phyloP scores from a whole-genome alignment of 2,797 vertebrate genomes.

The Alauda arvensis region DNA sequence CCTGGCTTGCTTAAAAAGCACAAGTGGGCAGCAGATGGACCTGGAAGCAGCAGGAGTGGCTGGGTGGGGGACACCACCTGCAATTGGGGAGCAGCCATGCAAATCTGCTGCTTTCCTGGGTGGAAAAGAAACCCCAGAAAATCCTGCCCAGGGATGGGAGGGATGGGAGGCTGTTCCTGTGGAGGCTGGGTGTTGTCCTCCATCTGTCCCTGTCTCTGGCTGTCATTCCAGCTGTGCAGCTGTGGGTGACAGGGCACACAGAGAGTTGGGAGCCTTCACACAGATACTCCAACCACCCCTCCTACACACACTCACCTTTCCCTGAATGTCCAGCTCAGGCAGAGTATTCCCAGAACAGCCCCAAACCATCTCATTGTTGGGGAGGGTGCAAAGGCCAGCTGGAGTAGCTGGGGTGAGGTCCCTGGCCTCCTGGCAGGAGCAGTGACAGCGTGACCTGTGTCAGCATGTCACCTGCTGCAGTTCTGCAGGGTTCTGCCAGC shows the following conservation, averaged over 20 bases:
- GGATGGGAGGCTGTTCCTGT: neutral
- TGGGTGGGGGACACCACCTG: neutral
- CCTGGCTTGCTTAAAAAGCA: neutral
- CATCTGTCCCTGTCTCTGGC: neutral
- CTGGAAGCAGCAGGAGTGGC: neutral
- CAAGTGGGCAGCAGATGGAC: neutral
- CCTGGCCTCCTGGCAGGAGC: neutral
- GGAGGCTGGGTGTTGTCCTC: neutral
- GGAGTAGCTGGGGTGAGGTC: neutral
- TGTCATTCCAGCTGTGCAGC: neutral
- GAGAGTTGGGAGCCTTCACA: neutral
- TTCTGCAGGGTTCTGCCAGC: neutral
- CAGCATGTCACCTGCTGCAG: fast-evolving
- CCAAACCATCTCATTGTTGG: neutral
- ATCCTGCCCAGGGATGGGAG: neutral
- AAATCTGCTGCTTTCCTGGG: neutral
- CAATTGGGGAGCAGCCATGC: neutral
- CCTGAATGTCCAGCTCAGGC: neutral
- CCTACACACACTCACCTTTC: neutral
- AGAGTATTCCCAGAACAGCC: neutral
- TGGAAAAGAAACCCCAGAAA: neutral
- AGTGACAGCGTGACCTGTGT: neutral
- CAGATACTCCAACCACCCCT: neutral
- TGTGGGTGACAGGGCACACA: neutral
- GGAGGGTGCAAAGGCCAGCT: neutral